Base-by-base conservation (phyloP, 2,888 invertebrate genomes). In the Acronicta psi region DNA sequence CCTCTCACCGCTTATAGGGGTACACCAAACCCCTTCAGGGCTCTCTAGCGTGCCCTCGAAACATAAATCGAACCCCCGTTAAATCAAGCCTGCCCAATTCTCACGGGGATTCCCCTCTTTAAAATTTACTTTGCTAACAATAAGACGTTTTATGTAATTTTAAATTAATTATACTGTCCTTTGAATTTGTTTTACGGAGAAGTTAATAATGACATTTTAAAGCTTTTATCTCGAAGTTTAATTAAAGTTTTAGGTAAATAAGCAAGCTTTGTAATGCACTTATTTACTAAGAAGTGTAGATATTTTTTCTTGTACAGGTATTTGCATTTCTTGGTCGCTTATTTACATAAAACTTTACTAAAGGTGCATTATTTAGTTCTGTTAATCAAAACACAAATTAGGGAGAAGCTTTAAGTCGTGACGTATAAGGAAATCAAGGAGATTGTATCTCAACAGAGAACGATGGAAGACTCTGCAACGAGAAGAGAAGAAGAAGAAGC, bases 61-160 rank as follows among this genome's bases (percentile, higher is more conserved):
- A 84, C 88, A 90, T 90, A 88, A 90, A 89, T 90, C 85, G 89
- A 86, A 84, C 84, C 86, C 86, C 82, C 73, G 87, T 83, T 88
- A 89, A 90, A 90, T 88, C 89, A 87, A 84, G 85, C 80, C 81
- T 77, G 75, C 78, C 80, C 80, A 79, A 83, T 85, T 87, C 90
- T 79, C 88, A 85, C 86, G 86, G 83, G 86, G 86, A 81, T 85
- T 81, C 75, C 77, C 74, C 79, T 80, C 83, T 85, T 85, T 87
- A 83, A 88, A 89, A 86, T 88, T 82, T 84, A 86, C 86, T 84
- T 84, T 79, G 82, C 79, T 80, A 84, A 82, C 76, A 78, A 81
- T 85, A 79, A 81, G 77, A 79, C 72, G 69, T 79, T 77, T 76
- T 77, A 77, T 77, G 59, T 73, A 73, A 70, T 75, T 69, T 52